Base-by-base conservation (phyloP, 1,140 invertebrate species). In the Ditylenchus dipsaci region DNA sequence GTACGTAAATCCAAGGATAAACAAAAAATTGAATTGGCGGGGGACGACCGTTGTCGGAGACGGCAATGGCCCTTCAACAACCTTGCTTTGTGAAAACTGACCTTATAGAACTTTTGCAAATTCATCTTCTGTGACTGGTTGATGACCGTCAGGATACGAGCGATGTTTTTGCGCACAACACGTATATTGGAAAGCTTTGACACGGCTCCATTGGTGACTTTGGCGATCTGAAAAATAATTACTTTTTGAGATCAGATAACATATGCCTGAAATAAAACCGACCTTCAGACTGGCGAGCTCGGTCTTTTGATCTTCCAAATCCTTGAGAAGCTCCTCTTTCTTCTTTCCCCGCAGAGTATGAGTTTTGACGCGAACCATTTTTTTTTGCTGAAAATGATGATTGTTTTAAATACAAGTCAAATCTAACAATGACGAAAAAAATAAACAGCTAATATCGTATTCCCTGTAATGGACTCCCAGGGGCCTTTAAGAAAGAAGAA, bases 121-220 rank as follows among this genome's bases (percentile, higher is more conserved):
- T 97, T 97, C 75, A 95, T 91, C 86, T 97, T 97, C 85, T 96
- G 93, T 80, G 95, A 96, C 84, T 97, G 95, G 85, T 96, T 91
- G 88, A 97, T 96, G 76, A 99, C 92, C 86, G 96, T 98, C 84
- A 93, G 89, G n/a, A 97, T 92, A 71, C 95, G 88, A 59, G 94
- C 94, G 82, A 99, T 96, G 42, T 94, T 93, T 87, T 98, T 98
- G 30, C 95, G 88, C 0, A 98, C 93, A 27, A 96, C 91, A 73
- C 91, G 90, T 78, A 98, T 97, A 87, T 97, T 97, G 1, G 93
- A 94, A 3, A 97, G 86, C 83, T 97, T 97, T 1, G 93, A 95
- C 45, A 94, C 91, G 71, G 93, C 91, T 82, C 95, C 94, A 69
- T 94, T 94, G 63, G 95, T 97, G 3, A 97, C 94, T 86, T 96